These are phyloP conservation scores for Dicycla oo DNA, from an alignment of 2,888 invertebrate genomes.

Conservation along the genomic window DNA sequence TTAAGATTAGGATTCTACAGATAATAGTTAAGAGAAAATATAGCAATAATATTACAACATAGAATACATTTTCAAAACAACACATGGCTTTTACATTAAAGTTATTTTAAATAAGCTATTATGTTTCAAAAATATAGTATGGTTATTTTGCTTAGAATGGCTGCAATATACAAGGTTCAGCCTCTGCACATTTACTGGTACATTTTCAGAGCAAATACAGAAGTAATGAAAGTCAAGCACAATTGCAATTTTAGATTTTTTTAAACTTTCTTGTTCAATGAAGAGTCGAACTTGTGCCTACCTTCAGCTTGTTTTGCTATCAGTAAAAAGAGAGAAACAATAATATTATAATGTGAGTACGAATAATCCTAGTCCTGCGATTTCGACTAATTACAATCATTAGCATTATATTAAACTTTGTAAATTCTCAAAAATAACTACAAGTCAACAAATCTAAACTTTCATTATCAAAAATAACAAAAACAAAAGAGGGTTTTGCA, in stretches of 20 bases:
- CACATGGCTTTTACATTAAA: not conserved
- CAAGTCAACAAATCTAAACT: constrained; percentile 1
- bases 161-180: not conserved
- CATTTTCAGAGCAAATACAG: not conserved
- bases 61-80: not conserved
- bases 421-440: not conserved
- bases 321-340: not conserved
- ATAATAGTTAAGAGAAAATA: not conserved
- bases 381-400: not conserved
- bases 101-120: not conserved
- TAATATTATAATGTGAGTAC: not conserved
- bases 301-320: not conserved
- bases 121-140: not conserved
- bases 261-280: not conserved
- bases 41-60: not conserved
- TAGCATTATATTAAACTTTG: not conserved
- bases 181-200: no score
- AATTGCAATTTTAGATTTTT: not conserved
- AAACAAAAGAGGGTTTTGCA: constrained; percentile 27
- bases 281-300: not conserved
- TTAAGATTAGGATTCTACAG: not conserved
- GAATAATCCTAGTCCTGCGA: not conserved
- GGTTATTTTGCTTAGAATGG: not conserved
- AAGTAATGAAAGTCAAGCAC: not conserved
- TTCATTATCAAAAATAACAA: not conserved